Evolutionary conservation across 2,113 vertebrate genomes (phyloP).

Genomic region (human (Homo sapiens)): GRCh38 chr11:74253501-74254000

Average conservation of each 20-base stretch:
- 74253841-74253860: conserved; percentile 25
- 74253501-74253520: conserved; percentile 85
- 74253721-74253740: conserved; percentile 4
- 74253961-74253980: conserved; percentile 57
- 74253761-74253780: conserved; percentile 37
- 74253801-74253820: conserved; percentile 7
- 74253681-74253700: conserved; percentile 55
- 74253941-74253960: conserved; percentile 48
- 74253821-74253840: conserved; percentile 9
- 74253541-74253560: conserved; percentile 86
- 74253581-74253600: conserved; percentile 81
- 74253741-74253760: neutral
- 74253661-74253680: conserved; percentile 61
- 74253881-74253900: conserved; percentile 60
- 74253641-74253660: conserved; percentile 64
- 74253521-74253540: conserved; percentile 73
- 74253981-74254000: conserved; percentile 67
- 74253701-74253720: conserved; percentile 32
- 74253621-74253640: conserved; percentile 77
- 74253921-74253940: conserved; percentile 47
- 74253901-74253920: conserved; percentile 63
- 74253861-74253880: conserved; percentile 64
- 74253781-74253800: conserved; percentile 59
- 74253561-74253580: conserved; percentile 87
- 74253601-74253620: conserved; percentile 77